Evolutionary conservation across 2,113 vertebrate genomes (phyloP).

Genomic region (Cygnus atratus): DNA sequence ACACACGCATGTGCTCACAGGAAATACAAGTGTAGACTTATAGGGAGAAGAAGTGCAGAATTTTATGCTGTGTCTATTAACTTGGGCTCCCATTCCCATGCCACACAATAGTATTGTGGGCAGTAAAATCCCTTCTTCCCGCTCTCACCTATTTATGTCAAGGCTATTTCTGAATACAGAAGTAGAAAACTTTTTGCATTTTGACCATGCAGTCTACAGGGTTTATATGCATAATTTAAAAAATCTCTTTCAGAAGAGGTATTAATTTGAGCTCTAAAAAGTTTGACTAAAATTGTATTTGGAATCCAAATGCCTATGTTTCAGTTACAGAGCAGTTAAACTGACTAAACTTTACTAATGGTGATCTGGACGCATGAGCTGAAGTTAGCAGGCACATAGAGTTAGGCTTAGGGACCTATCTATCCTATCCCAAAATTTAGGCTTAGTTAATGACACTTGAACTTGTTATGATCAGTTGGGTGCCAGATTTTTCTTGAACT

Average conservation of each 20-base stretch:
- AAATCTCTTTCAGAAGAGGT: background rate
- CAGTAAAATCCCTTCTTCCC: background rate
- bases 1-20: background rate
- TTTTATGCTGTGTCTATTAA: background rate
- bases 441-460: constrained; percentile 20
- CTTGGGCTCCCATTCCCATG: background rate
- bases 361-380: background rate
- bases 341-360: background rate
- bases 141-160: background rate
- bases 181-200: background rate
- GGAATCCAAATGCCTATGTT: background rate
- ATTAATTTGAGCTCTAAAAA: background rate
- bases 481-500: constrained; percentile 22
- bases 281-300: background rate
- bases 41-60: background rate
- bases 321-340: background rate
- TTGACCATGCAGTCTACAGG: background rate
- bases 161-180: background rate
- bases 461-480: background rate
- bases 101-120: background rate
- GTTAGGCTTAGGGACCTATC: background rate
- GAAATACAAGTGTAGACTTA: background rate
- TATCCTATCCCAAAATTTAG: background rate
- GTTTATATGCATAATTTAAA: background rate
- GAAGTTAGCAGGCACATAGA: background rate